These are phyloP conservation scores for Ifrita kowaldi DNA, from an alignment of 2,113 vertebrate genomes.

Conservation along the genomic window DNA sequence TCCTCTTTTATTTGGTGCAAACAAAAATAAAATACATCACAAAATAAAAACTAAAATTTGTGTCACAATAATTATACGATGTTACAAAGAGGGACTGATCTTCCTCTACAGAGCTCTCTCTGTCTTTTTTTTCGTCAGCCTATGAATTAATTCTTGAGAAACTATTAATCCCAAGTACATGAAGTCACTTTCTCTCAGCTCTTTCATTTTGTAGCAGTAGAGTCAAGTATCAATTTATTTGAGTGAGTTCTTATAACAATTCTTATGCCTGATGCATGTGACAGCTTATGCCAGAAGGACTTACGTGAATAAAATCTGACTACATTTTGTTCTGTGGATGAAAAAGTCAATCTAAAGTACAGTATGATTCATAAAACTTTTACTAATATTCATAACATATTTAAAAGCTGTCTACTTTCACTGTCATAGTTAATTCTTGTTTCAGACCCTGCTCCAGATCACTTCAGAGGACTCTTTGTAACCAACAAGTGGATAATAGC, in stretches of 20 bases:
- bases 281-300: not conserved
- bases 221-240: not conserved
- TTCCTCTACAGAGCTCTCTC: not conserved
- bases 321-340: not conserved
- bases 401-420: not conserved
- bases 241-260: not conserved
- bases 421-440: not conserved
- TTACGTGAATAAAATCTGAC: not conserved
- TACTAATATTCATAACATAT: not conserved
- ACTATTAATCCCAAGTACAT: not conserved
- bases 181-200: not conserved
- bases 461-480: not conserved
- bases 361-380: conserved; percentile 4
- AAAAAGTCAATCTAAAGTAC: not conserved
- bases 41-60: not conserved
- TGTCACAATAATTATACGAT: not conserved
- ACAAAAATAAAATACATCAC: not conserved
- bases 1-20: not conserved
- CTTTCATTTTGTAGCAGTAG: not conserved
- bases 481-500: not conserved
- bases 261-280: not conserved
- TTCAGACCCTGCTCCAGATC: not conserved
- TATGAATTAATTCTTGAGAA: not conserved
- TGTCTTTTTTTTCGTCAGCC: not conserved
- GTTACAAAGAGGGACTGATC: not conserved